phyloP scores from a whole-genome alignment of 2,797 vertebrate genomes.

The Parotocinclus haroldoi region DNA sequence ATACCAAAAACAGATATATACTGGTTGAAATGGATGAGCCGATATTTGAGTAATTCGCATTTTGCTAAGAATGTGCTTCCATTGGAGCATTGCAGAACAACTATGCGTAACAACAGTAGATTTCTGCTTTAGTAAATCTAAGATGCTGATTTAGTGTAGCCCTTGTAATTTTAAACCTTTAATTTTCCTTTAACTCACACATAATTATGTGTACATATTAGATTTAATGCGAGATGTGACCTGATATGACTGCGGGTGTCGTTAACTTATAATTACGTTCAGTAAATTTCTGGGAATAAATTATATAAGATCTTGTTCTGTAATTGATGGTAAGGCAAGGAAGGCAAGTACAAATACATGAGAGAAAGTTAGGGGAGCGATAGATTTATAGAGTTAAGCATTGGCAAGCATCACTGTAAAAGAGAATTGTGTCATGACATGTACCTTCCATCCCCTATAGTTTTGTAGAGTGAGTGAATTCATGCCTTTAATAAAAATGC shows the following conservation, averaged over 20 bases:
- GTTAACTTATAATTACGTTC: conserved; percentile 46
- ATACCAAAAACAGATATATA: too few relatives aligned
- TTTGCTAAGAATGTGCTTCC: too few relatives aligned
- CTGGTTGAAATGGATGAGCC: too few relatives aligned
- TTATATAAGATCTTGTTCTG: conserved; percentile 54
- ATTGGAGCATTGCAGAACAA: too few relatives aligned
- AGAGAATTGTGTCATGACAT: conserved; percentile 26
- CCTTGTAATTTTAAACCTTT: conserved; percentile 1
- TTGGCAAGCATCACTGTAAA: conserved; percentile 1
- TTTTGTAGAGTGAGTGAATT: conserved; percentile 14
- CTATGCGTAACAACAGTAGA: background rate
- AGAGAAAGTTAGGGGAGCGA: conserved; percentile 12
- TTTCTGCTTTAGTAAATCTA: conserved; percentile 10
- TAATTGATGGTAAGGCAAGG: conserved; percentile 45
- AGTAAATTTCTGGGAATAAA: conserved; percentile 39
- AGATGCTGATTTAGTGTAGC: conserved; percentile 13
- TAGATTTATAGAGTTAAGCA: conserved; percentile 10
- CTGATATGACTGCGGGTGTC: conserved; percentile 48
- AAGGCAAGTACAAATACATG: conserved; percentile 1
- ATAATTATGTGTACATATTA: conserved; percentile 49
- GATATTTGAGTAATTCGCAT: too few relatives aligned
- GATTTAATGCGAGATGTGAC: conserved; percentile 49
- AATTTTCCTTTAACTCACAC: conserved; percentile 25
- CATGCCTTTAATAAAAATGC: conserved; percentile 2
- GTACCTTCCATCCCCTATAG: conserved; percentile 6